These are phyloP conservation scores for Columba guinea DNA, from an alignment of 2,797 vertebrate genomes.

Conservation along the genomic window DNA sequence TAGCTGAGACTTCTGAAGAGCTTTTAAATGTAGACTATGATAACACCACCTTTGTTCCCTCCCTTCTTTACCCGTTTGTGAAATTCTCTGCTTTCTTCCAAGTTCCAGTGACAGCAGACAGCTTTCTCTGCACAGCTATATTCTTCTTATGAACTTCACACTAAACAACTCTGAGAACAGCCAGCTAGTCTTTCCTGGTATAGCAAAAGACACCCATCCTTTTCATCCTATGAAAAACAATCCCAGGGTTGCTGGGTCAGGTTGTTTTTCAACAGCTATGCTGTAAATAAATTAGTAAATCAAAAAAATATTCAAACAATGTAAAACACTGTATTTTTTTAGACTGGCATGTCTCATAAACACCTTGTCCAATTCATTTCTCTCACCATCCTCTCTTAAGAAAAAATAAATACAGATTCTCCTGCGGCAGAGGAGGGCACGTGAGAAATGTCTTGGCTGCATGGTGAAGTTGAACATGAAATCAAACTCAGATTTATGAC, in stretches of 20 bases:
- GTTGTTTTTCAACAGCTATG: constrained; percentile 40
- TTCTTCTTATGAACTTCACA: not conserved
- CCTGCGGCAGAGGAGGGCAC: not conserved
- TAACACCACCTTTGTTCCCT: not conserved
- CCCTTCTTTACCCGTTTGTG: not conserved
- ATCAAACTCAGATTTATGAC: constrained; percentile 47
- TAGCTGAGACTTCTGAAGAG: not conserved
- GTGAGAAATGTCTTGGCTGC: constrained; percentile 2
- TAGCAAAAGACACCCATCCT: not conserved
- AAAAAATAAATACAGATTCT: constrained; percentile 5
- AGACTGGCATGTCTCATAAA: constrained; percentile 22
- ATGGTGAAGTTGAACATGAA: not conserved
- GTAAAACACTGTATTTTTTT: constrained; percentile 28
- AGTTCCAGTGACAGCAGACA: not conserved
- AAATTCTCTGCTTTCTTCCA: not conserved
- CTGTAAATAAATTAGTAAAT: constrained; percentile 63
- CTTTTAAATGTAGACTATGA: not conserved
- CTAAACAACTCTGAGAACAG: not conserved
- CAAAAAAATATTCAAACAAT: constrained; percentile 44
- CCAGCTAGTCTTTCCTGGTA: not conserved
- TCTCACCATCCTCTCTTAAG: not conserved
- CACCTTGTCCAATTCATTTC: constrained; percentile 44
- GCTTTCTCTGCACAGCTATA: not conserved
- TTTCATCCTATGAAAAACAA: constrained; percentile 12
- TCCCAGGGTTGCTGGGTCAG: constrained; percentile 14